A percentile compares a stretch with the other conserved stretches of the same genome.
phyloP scores from a whole-genome alignment of 1,140 invertebrate genomes.

The Papilio glaucus region DNA sequence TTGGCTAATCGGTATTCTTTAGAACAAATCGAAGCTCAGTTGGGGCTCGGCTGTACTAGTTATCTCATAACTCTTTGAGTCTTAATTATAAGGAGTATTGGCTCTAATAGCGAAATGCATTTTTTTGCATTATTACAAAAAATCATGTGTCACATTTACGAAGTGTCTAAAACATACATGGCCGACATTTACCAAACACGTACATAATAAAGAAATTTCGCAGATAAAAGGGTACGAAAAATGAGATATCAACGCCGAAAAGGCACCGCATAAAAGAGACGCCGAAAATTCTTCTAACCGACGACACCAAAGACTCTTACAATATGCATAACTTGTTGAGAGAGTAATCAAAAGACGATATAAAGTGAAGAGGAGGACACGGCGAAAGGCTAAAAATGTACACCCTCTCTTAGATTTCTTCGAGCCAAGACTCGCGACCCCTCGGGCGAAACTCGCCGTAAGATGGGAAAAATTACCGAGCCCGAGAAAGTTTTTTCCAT shows the following conservation, averaged over 20 bases:
- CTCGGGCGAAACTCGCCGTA: slow-evolving; percentile 77
- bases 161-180: slow-evolving; percentile 47
- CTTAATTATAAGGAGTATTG: no score
- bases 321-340: slow-evolving; percentile 83
- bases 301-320: slow-evolving; percentile 71
- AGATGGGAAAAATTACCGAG: slow-evolving; percentile 82
- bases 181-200: slow-evolving; percentile 52
- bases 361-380: slow-evolving; percentile 79
- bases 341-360: slow-evolving; percentile 83
- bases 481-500: slow-evolving; percentile 81
- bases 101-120: no score
- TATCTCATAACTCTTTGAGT: no score
- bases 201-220: slow-evolving; percentile 67
- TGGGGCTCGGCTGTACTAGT: no score
- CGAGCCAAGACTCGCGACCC: slow-evolving; percentile 69
- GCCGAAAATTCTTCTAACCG: slow-evolving; percentile 73
- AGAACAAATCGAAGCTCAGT: no score
- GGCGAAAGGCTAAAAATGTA: slow-evolving; percentile 82
- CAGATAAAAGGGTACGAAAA: slow-evolving; percentile 71
- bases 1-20: no score
- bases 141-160: neutral
- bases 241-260: slow-evolving; percentile 71
- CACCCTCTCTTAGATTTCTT: slow-evolving; percentile 79
- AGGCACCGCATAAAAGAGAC: slow-evolving; percentile 65
- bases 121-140: neutral